Percentiles rank a stretch among this genome's conserved stretches.
Evolutionary conservation across 2,888 invertebrate species (phyloP).

Genomic region (Oscheius sp.): DNA sequence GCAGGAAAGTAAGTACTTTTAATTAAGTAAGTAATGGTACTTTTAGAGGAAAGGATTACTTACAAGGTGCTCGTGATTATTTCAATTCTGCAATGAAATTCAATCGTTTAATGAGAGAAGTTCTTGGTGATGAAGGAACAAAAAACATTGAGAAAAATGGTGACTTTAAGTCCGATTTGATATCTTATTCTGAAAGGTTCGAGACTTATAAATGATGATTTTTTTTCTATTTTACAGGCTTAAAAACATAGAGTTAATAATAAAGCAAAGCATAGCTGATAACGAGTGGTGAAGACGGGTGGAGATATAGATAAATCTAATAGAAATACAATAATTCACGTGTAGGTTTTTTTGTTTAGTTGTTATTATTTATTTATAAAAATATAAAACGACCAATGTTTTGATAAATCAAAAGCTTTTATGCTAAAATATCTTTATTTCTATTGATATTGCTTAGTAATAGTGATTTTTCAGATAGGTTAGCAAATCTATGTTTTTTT

Average conservation of each 20-base stretch:
- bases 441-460: not conserved
- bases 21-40: not conserved
- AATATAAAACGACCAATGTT: not conserved
- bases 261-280: not conserved
- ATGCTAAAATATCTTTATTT: not conserved
- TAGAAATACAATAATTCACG: no score
- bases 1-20: slow-evolving; percentile 30
- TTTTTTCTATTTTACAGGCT: slow-evolving; percentile 26
- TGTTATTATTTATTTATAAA: not conserved
- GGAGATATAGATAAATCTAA: no score
- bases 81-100: slow-evolving; percentile 49
- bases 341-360: no score
- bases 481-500: slow-evolving; percentile 13
- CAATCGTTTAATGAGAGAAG: slow-evolving; percentile 41
- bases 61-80: slow-evolving; percentile 50
- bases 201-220: not conserved
- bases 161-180: slow-evolving; percentile 26
- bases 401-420: not conserved
- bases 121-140: slow-evolving; percentile 41
- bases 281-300: not conserved
- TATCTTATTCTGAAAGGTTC: slow-evolving; percentile 34
- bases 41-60: slow-evolving; percentile 49
- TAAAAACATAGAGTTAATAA: slow-evolving; percentile 15
- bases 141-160: slow-evolving; percentile 43
- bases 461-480: not conserved